phyloP scores from a whole-genome alignment of 2,113 vertebrate species.

The Elaphurus davidianus region DNA sequence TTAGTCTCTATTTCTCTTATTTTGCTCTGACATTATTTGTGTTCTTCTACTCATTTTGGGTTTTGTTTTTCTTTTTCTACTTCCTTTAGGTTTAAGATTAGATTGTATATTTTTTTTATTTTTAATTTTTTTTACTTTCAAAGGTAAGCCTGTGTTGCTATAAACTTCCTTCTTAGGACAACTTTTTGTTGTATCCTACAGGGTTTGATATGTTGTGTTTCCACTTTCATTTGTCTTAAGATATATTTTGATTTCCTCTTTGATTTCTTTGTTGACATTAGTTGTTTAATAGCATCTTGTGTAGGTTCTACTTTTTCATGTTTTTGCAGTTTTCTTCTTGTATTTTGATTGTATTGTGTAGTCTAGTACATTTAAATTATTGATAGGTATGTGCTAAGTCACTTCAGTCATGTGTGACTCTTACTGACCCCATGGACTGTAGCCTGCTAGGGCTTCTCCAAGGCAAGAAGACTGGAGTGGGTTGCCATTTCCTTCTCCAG shows the following conservation, averaged over 20 bases:
- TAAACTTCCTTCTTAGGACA: neutral
- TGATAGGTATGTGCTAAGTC: neutral
- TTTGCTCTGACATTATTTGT: neutral
- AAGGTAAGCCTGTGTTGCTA: neutral
- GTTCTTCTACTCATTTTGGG: neutral
- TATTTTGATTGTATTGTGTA: neutral
- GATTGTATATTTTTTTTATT: neutral
- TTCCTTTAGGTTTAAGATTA: neutral
- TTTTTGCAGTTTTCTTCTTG: neutral
- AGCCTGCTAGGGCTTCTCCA: neutral
- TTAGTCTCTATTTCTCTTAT: neutral
- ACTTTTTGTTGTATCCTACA: neutral
- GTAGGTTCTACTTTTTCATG: neutral
- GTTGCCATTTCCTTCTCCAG: neutral
- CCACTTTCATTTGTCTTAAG: neutral
- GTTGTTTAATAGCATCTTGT: neutral
- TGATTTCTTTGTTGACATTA: neutral
- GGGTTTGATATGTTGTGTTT: neutral
- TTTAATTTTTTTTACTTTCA: neutral
- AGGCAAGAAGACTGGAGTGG: neutral
- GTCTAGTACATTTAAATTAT: neutral
- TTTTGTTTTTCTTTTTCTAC: neutral
- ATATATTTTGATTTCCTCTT: neutral
- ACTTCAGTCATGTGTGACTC: neutral
- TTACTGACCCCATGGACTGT: neutral